Evolutionary conservation across 2,113 vertebrate genomes (phyloP).

Genomic region (Sitta europaea): DNA sequence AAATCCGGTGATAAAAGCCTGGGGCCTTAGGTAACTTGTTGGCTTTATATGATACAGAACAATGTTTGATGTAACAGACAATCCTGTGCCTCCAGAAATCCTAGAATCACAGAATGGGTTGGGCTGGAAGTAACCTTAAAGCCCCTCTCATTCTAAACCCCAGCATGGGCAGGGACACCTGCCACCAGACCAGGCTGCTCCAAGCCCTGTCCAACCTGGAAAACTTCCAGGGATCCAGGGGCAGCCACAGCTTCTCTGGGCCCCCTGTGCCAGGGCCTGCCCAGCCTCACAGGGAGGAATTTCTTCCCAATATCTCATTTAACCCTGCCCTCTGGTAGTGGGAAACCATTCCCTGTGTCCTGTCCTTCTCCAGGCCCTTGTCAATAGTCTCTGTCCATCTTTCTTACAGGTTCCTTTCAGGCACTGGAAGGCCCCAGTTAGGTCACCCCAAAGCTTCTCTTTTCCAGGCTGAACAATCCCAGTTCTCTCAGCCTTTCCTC

Average conservation of each 20-base stretch:
- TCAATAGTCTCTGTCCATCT: background rate
- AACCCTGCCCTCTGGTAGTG: background rate
- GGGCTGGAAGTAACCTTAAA: background rate
- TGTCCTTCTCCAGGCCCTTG: background rate
- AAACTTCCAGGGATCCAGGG: background rate
- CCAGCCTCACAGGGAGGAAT: rapidly evolving
- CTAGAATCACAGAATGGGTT: background rate
- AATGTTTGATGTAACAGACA: background rate
- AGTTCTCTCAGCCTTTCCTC: background rate
- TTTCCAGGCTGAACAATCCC: background rate
- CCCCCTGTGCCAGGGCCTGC: background rate
- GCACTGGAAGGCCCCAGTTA: background rate
- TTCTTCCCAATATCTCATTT: background rate
- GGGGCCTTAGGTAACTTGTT: background rate
- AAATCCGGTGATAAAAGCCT: background rate
- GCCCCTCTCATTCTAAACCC: background rate
- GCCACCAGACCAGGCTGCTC: rapidly evolving
- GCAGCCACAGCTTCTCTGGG: background rate
- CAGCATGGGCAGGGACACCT: background rate
- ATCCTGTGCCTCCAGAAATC: background rate
- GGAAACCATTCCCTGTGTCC: background rate
- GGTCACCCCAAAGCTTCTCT: background rate
- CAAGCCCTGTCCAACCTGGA: background rate
- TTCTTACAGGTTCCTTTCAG: background rate
- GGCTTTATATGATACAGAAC: background rate